Evolutionary conservation across 1,140 invertebrate species (phyloP), one percentile per base, ranked within the genome.

Genomic region (Drosophila jambulina): DNA sequence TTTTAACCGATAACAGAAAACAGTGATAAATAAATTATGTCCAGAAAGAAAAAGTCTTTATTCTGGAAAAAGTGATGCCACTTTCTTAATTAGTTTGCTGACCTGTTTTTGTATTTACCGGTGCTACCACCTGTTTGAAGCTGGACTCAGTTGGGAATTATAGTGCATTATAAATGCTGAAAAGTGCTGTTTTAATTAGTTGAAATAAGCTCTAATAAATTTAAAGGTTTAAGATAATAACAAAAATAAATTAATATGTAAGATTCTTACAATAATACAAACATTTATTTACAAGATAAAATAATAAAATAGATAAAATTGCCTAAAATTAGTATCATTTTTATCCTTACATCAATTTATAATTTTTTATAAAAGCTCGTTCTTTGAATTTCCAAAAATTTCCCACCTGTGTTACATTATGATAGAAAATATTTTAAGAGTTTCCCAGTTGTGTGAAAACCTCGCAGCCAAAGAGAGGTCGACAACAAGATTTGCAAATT

Each of bases 391-490:
- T 54, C 8, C 4, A 4, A 32, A 15, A 9, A 25, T 48, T 17
- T 4, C 0, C 15, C 34, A 23, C 8, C 19, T 8, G 6, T 17
- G 21, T 38, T 25, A 38, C 4, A 12, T 12, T 23, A 38, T n/a
- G 12, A 13, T 23, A 17, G 10, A 6, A 54, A 36, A 36, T 21
- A 9, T 23, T 54, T 54, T 23, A 10, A 17, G 15, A 54, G 23
- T 25, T 38, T 38, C 32, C 32, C 53, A 56, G 15, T 15, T 38
- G 7, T n/a, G 34, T 38, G 21, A 56, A 56, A 56, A 25, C 38
- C 34, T 56, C 36, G 2, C 10, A 25, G 21, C 15, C 51, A 38
- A 38, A 56, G 21, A 38, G 32, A 36, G 32, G 8, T 23, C 13
- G 19, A 32, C 23, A 15, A 13, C n/a, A 23, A 36, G 32, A 54